Percentiles rank a stretch among this genome's conserved stretches.
Evolutionary conservation across 2,113 vertebrate genomes (phyloP).

Genomic region (Anser brachyrhynchus): DNA sequence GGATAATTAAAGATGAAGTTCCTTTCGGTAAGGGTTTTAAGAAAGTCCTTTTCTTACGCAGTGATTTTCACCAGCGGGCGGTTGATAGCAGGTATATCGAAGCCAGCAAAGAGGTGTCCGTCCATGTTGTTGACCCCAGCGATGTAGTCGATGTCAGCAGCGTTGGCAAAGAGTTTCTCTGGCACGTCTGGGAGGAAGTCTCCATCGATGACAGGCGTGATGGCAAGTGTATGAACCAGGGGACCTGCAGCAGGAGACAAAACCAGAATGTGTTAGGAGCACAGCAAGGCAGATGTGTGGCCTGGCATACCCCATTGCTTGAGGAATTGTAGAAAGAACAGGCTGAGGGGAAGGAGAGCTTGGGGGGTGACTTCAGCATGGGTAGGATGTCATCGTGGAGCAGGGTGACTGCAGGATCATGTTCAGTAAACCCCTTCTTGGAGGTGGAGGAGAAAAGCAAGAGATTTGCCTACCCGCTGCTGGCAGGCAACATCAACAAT

Average conservation of each 20-base stretch:
- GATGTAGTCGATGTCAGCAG: slow-evolving; percentile 87
- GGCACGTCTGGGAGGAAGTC: slow-evolving; percentile 89
- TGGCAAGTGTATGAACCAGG: slow-evolving; percentile 73
- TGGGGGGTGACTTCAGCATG: neutral
- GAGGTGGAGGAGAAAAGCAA: neutral
- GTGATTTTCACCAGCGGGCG: slow-evolving; percentile 60
- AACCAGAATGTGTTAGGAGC: neutral
- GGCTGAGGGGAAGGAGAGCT: neutral
- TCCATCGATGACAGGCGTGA: slow-evolving; percentile 86
- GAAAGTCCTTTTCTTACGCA: slow-evolving; percentile 65
- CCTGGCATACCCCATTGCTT: neutral
- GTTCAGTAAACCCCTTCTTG: neutral
- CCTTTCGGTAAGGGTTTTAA: neutral
- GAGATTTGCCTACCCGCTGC: neutral
- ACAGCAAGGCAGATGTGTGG: no score
- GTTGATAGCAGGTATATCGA: slow-evolving; percentile 85
- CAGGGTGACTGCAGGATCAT: neutral
- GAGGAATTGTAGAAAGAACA: neutral
- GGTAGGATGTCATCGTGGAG: neutral
- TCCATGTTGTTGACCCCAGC: slow-evolving; percentile 92
- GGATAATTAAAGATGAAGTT: neutral
- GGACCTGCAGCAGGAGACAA: slow-evolving; percentile 76
- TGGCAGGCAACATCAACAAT: neutral
- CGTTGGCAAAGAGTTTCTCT: slow-evolving; percentile 81
- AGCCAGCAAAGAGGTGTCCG: slow-evolving; percentile 81